These are phyloP conservation scores for Thecophora atra DNA, from an alignment of 2,888 invertebrate genomes.

Conservation along the genomic window DNA sequence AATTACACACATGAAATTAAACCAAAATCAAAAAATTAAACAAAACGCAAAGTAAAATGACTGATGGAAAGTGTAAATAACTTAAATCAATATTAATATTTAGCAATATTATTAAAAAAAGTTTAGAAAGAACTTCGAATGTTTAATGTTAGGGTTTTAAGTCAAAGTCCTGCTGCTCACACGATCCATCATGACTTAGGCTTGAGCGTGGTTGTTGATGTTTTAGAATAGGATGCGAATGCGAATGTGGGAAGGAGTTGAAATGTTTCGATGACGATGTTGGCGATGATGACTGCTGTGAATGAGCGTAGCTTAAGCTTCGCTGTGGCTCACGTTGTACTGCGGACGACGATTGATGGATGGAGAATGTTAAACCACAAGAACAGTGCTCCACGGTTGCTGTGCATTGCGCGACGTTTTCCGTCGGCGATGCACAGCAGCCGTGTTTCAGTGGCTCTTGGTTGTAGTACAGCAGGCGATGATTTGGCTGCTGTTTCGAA, in stretches of 20 bases:
- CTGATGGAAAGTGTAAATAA: no score
- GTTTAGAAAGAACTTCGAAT: no score
- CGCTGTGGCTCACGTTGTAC: background rate
- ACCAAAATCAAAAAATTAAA: no score
- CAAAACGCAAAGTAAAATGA: no score
- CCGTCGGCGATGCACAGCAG: background rate
- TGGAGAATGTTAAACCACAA: conserved; percentile 57
- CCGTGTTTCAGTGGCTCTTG: conserved; percentile 31
- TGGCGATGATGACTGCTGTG: conserved; percentile 23
- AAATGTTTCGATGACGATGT: conserved; percentile 23
- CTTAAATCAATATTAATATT: no score
- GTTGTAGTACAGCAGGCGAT: conserved; percentile 33
- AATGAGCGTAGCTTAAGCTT: background rate
- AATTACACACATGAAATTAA: no score
- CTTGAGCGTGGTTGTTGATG: conserved; percentile 5
- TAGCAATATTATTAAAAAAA: no score
- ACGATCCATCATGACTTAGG: background rate
- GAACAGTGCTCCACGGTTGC: conserved; percentile 56
- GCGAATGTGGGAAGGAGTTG: conserved; percentile 8
- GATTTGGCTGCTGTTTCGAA: conserved; percentile 30
- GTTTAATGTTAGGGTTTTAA: background rate
- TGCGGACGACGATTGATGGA: conserved; percentile 43
- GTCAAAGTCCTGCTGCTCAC: no score
- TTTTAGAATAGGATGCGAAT: background rate
- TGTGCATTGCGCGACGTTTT: conserved; percentile 30